These are phyloP conservation scores for Enteromius argenteus DNA, from an alignment of 2,797 vertebrate species.

Conservation along the genomic window DNA sequence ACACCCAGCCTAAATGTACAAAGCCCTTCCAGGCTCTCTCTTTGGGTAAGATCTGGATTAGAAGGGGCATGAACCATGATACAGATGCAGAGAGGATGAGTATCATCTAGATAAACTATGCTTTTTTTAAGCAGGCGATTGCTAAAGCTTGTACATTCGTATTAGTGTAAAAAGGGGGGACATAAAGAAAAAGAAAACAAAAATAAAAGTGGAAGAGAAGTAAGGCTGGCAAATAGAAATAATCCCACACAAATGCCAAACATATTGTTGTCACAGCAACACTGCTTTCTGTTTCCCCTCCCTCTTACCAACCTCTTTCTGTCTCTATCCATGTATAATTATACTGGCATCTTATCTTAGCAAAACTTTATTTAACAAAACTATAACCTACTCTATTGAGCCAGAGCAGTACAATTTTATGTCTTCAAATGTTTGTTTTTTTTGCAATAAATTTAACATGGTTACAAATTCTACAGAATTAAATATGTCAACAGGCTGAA, in stretches of 20 bases:
- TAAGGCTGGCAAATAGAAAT: conserved; percentile 26
- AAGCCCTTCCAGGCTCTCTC: neutral
- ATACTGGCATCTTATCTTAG: neutral
- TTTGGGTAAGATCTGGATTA: conserved; percentile 1
- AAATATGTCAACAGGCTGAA: neutral
- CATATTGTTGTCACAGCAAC: conserved; percentile 63
- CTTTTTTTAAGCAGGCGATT: neutral
- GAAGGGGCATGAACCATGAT: neutral
- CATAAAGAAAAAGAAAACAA: neutral
- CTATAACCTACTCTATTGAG: neutral
- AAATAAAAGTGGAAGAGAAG: conserved; percentile 21
- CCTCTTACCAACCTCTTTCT: conserved; percentile 5
- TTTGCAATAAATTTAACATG: neutral
- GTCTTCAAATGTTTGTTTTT: neutral
- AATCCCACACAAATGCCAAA: conserved; percentile 56
- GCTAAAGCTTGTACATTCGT: neutral
- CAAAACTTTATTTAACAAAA: conserved; percentile 19
- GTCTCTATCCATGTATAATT: conserved; percentile 3
- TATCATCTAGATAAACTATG: neutral
- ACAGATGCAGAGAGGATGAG: neutral
- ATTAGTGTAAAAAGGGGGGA: neutral
- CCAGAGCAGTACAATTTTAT: neutral
- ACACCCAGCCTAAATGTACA: neutral
- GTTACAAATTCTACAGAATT: neutral
- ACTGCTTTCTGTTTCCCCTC: conserved; percentile 24